Conservation (phyloP, 2,888 invertebrate genomes). For the Hypsopygia costalis region DNA sequence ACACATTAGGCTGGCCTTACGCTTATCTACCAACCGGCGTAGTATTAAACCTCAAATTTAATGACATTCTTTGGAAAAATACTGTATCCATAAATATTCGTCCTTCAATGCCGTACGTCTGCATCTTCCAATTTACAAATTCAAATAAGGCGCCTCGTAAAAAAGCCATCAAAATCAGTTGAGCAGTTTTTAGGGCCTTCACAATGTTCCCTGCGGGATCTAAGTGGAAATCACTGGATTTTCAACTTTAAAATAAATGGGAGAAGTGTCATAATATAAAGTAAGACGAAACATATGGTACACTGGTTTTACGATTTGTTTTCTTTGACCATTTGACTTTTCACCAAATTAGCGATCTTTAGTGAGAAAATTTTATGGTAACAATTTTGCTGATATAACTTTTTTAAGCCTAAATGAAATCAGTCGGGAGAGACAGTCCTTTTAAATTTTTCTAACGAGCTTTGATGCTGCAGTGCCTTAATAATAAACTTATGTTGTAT, state of each 20-base stretch:
- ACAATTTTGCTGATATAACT: no score
- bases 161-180: constrained; percentile 18
- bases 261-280: not conserved
- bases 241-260: not conserved
- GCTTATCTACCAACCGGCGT: no score
- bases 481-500: no score
- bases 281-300: not conserved
- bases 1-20: no score
- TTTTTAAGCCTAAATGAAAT: no score
- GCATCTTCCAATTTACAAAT: constrained; percentile 22
- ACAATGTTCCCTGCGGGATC: not conserved
- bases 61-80: no score
- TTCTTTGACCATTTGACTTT: not conserved
- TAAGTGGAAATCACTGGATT: not conserved
- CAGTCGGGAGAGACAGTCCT: no score
- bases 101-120: constrained; percentile 2
- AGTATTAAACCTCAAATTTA: no score
- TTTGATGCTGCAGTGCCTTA: no score
- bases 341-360: not conserved
- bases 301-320: not conserved
- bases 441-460: no score
- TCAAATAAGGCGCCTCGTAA: constrained; percentile 18
- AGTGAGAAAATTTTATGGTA: not conserved
- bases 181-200: not conserved
- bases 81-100: no score